Evolutionary conservation across 2,888 invertebrate genomes (phyloP).

Genomic region (Steinernema hermaphroditum): DNA sequence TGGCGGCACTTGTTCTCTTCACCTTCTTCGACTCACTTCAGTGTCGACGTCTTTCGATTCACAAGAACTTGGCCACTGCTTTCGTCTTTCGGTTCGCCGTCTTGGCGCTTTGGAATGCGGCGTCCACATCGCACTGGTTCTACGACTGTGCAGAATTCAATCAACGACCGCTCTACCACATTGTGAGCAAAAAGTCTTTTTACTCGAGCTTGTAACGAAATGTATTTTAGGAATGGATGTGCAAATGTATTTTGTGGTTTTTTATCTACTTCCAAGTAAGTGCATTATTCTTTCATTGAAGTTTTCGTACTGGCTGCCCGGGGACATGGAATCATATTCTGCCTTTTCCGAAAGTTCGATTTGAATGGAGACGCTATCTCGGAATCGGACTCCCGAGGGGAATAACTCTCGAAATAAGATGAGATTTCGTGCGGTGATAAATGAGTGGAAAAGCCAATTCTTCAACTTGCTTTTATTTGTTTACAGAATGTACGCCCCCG

Average conservation of each 20-base stretch:
- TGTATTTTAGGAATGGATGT: slow-evolving; percentile 70
- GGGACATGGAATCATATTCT: neutral
- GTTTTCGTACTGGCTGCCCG: neutral
- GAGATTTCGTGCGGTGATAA: slow-evolving; percentile 21
- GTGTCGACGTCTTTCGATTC: slow-evolving; percentile 68
- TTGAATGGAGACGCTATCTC: slow-evolving; percentile 4
- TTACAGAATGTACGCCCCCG: slow-evolving; percentile 4
- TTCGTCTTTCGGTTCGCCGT: slow-evolving; percentile 69
- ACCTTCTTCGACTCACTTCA: slow-evolving; percentile 64
- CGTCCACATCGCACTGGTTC: slow-evolving; percentile 57
- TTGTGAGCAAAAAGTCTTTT: slow-evolving; percentile 39
- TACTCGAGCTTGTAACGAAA: neutral
- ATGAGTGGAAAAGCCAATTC: slow-evolving; percentile 21
- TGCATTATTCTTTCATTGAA: neutral
- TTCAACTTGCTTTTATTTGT: neutral
- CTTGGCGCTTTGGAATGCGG: slow-evolving; percentile 64
- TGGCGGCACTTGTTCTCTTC: slow-evolving; percentile 63
- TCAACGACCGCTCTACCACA: slow-evolving; percentile 51
- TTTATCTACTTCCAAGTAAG: slow-evolving; percentile 69
- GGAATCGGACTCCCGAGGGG: neutral
- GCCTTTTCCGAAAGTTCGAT: neutral
- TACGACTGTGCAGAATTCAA: slow-evolving; percentile 60
- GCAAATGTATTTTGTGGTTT: slow-evolving; percentile 70
- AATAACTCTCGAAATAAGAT: slow-evolving; percentile 9
- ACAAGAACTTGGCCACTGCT: slow-evolving; percentile 69